Evolutionary conservation across 2,797 vertebrate species (phyloP).

Genomic region (Spondyliosoma cantharus): DNA sequence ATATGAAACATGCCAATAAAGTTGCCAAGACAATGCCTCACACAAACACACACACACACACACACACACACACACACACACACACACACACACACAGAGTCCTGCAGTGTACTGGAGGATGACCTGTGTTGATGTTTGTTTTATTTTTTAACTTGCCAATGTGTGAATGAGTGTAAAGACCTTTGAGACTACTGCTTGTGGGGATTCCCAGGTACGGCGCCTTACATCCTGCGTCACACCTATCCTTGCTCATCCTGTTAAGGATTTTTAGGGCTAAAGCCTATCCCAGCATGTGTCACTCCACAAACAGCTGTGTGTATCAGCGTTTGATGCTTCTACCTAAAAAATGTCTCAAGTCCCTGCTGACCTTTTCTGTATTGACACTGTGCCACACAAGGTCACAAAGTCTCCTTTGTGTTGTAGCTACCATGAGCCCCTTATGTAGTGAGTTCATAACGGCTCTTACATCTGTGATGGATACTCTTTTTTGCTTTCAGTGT

Average conservation of each 20-base stretch:
- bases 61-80: slow-evolving; percentile 1
- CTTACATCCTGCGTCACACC: too few species aligned
- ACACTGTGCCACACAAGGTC: background rate
- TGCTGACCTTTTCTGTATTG: background rate
- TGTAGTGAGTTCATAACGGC: background rate
- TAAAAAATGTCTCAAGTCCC: too few species aligned
- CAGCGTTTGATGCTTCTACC: background rate
- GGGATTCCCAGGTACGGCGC: too few species aligned
- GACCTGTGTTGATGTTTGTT: background rate
- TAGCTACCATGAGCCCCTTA: background rate
- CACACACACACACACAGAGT: background rate
- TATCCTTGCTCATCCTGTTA: background rate
- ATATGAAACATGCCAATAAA: slow-evolving; percentile 54
- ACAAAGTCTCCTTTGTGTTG: background rate
- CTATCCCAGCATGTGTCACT: background rate
- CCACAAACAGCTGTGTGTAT: background rate
- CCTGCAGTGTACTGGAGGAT: background rate
- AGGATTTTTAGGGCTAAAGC: too few species aligned
- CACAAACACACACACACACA: background rate
- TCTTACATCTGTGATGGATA: background rate
- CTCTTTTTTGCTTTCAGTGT: background rate
- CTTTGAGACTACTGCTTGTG: background rate
- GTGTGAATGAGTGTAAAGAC: background rate
- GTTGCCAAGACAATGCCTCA: slow-evolving; percentile 13
- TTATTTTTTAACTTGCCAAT: background rate